A percentile compares a stretch with the other conserved stretches of the same genome.
phyloP scores from a whole-genome alignment of 1,140 invertebrate genomes.

The Aphaenogaster rudis region DNA sequence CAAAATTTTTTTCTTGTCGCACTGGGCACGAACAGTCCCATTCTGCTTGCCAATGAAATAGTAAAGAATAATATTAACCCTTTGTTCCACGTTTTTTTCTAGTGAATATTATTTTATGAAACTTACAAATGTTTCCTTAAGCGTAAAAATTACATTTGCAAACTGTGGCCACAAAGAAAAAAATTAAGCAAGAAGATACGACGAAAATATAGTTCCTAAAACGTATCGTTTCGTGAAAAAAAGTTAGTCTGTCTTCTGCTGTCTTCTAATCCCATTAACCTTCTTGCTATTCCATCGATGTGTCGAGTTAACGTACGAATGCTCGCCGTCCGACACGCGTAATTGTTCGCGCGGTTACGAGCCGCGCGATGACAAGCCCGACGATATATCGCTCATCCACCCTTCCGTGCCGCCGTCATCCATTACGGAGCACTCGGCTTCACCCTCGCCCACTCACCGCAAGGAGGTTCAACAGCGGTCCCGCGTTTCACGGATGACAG shows the following conservation, averaged over 20 bases:
- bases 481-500: constrained; percentile 77
- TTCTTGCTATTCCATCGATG: constrained; percentile 24
- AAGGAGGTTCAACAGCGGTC: constrained; percentile 76
- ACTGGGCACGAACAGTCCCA: too few species aligned
- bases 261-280: constrained; percentile 47
- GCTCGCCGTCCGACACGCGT: constrained; percentile 36
- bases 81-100: too few species aligned
- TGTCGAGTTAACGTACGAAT: constrained; percentile 43
- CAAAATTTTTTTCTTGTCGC: too few species aligned
- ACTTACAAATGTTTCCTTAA: too few species aligned
- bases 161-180: too few species aligned
- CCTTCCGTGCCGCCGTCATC: constrained; percentile 71
- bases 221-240: neutral
- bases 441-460: constrained; percentile 75
- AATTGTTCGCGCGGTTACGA: constrained; percentile 64
- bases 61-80: too few species aligned
- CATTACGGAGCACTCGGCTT: constrained; percentile 68
- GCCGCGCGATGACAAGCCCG: constrained; percentile 66
- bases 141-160: too few species aligned
- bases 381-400: constrained; percentile 75
- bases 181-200: too few species aligned
- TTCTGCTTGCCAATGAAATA: too few species aligned
- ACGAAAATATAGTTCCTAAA: too few species aligned
- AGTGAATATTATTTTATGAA: too few species aligned
- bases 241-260: neutral